Evolutionary conservation across 2,113 vertebrate genomes (phyloP), one percentile per base, ranked within the genome.

Genomic region (Catharus bicknelli): DNA sequence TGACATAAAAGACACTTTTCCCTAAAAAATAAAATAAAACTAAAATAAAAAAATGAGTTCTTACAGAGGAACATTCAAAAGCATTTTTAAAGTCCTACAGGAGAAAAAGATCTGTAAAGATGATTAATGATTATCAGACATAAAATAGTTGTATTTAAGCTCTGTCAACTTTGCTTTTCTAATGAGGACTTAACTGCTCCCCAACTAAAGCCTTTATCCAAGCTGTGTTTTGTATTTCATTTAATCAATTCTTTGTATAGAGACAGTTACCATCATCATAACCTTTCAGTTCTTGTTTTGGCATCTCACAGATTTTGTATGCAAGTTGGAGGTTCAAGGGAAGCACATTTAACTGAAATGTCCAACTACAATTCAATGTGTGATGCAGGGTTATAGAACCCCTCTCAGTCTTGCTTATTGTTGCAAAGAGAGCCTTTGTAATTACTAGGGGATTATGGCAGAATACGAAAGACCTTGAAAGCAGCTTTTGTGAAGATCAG

Each of bases 391-490:
- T 84, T 82, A 30, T 40, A 7, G 45, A 95, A 96, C 90, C 84
- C 94, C 95, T 96, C 86, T 96, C 89, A 96, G 93, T 82, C 90
- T 95, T 96, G 73, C 72, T 95, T 96, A 91, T 94, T 97, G 95
- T 97, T 97, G 95, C 86, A 92, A 93, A 88, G 93, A 97, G 57
- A 95, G 74, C 75, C 89, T 97, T 90, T 93, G 84, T 97, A 97
- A 97, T 98, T 97, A 97, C 88, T 95, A 50, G 90, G 87, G 96
- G 97, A 96, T 97, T 97, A 96, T 34, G 86, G 90, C 83, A 96
- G 86, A 90, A 75, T 94, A 83, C 69, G 92, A 96, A 96, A 96
- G 93, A 88, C 67, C 70, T 82, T 75, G 83, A 95, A 95, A 97
- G 92, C 64, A 8, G 91, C 94, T 95, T 97, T 96, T 83, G 73